Base-by-base conservation (phyloP, 2,888 invertebrate genomes). In the Campaea margaritaria region DNA sequence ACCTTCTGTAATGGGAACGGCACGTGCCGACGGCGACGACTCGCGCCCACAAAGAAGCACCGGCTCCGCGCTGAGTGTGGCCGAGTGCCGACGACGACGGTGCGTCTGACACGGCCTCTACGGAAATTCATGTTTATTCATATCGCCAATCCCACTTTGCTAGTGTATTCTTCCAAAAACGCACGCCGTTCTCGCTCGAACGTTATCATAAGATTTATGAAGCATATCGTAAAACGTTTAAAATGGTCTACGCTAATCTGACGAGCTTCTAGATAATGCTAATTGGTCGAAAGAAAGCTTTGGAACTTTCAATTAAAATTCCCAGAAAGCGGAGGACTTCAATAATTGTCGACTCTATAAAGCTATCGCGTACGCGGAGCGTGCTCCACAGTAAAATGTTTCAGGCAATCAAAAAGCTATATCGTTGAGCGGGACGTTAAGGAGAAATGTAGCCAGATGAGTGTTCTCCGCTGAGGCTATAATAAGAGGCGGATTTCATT, bases 351-450 rank as follows among this genome's bases (percentile, higher is more conserved):
- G 53, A 46, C 42, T 56, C 56, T 53, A 53, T 41, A 48, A 44
- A 44, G 44, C 38, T 39, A 34, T 36, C 58, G 51, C 54, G 55
- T 46, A 41, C 55, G 44, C 49, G 28, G 46, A 48, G 34, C 47
- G 55, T 49, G 58, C 58, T 62, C 28, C 54, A 41, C 36, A 49
- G 57, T 61, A 43, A 61, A 64, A 62, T 59, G 66, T 53, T 68
- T 66, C 66, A 64, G 36, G 68, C 65, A 60, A 66, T 68, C 64
- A 72, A 68, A 65, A 62, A 61, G 62, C 59, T 58, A 63, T 55
- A 56, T 44, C 48, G 57, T 45, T 43, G 47, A 56, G 47, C 34
- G 53, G 39, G 36, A 42, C 50, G 41, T 54, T 46, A 54, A 39
- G 47, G 42, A 38, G 48, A 43, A 48, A 56, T 38, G 49, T 49